These are phyloP conservation scores for Prosopocoilus inquinatus DNA, from an alignment of 2,888 invertebrate species.

Conservation along the genomic window DNA sequence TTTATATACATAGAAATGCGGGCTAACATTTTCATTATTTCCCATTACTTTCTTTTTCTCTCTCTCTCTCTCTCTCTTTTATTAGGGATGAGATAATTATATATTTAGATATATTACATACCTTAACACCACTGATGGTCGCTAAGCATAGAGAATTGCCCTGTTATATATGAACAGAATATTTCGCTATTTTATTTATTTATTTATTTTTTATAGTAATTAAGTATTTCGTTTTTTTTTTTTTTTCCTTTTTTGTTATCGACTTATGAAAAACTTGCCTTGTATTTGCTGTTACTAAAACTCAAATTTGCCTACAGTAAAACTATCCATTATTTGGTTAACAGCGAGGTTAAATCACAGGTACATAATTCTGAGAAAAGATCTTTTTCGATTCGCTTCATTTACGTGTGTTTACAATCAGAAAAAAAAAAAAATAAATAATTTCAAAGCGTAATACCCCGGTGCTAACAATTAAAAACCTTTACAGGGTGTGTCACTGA, in stretches of 20 bases:
- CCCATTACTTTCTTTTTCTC: slow-evolving; percentile 4
- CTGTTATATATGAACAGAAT: slow-evolving; percentile 37
- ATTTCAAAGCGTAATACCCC: neutral
- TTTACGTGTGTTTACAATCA: neutral
- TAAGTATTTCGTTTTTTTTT: slow-evolving; percentile 13
- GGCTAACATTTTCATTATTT: slow-evolving; percentile 11
- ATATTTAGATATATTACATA: slow-evolving; percentile 8
- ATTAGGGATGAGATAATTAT: slow-evolving; percentile 5
- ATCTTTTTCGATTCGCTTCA: slow-evolving; percentile 6
- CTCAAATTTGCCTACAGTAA: slow-evolving; percentile 17
- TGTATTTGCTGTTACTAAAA: slow-evolving; percentile 15
- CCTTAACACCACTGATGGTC: slow-evolving; percentile 28
- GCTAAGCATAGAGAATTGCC: slow-evolving; percentile 50
- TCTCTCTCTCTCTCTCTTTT: too few relatives aligned
- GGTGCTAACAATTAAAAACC: neutral
- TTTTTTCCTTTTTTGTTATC: slow-evolving; percentile 8
- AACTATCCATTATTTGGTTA: slow-evolving; percentile 45
- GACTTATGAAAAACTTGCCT: slow-evolving; percentile 33
- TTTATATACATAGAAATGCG: slow-evolving; percentile 26
- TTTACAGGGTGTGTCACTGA: too few relatives aligned
- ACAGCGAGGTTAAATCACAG: slow-evolving; percentile 48
- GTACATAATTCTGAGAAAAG: slow-evolving; percentile 35
- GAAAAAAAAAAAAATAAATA: too few relatives aligned
- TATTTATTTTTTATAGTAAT: slow-evolving; percentile 6
- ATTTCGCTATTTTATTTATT: slow-evolving; percentile 11